These are phyloP conservation scores for Chaetodon trifasciatus DNA, from an alignment of 2,797 vertebrate species.

Conservation along the genomic window DNA sequence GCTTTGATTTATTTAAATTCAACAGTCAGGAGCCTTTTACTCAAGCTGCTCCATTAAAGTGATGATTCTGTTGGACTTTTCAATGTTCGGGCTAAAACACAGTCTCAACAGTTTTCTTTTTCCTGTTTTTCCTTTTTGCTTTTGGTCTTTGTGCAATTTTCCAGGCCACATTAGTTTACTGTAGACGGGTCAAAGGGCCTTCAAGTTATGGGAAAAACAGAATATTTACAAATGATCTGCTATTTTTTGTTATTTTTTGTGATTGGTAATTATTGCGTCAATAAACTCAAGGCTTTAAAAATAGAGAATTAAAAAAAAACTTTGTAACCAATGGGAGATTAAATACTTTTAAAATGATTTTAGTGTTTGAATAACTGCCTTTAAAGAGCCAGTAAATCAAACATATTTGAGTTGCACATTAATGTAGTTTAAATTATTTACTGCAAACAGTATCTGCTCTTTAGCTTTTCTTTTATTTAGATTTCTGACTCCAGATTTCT, in stretches of 20 bases:
- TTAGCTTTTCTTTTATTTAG: not conserved
- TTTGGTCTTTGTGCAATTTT: not conserved
- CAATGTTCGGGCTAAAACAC: not conserved
- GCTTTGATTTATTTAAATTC: conserved; percentile 3
- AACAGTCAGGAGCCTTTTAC: not conserved
- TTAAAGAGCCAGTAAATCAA: conserved; percentile 2
- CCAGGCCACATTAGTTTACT: not conserved
- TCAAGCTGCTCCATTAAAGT: not conserved
- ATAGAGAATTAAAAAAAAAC: not conserved
- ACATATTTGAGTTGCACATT: conserved; percentile 4
- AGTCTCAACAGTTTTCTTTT: conserved; percentile 12
- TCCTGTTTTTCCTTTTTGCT: not conserved
- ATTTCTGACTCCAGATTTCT: not conserved
- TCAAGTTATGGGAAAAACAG: not conserved
- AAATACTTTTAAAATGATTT: not conserved
- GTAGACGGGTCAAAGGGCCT: not conserved
- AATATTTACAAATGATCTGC: not conserved
- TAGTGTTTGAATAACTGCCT: not conserved
- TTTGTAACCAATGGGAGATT: not conserved
- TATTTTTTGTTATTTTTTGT: not conserved
- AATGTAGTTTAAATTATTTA: conserved; percentile 17
- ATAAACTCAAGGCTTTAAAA: not conserved
- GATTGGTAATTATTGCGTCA: not conserved
- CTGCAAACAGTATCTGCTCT: not conserved
- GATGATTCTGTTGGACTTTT: not conserved